A percentile compares a stretch with the other conserved stretches of the same genome.
These are phyloP conservation scores for Pangasianodon hypophthalmus DNA, from an alignment of 2,113 vertebrate species.

Conservation along the genomic window DNA sequence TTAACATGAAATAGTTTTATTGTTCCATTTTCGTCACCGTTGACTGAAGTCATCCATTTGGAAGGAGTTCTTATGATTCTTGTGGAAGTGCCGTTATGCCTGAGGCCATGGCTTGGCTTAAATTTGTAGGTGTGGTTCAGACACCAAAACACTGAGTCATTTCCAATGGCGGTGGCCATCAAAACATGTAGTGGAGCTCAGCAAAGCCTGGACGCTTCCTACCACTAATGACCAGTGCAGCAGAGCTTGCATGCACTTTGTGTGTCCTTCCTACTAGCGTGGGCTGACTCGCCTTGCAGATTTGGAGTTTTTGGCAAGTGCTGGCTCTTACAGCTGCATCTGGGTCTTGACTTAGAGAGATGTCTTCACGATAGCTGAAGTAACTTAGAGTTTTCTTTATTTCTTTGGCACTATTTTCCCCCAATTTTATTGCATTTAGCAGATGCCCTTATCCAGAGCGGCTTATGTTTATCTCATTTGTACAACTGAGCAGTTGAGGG, in stretches of 20 bases:
- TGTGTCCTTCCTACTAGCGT: not conserved
- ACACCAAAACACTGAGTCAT: slow-evolving; percentile 61
- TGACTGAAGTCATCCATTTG: not conserved
- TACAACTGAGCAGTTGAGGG: not conserved
- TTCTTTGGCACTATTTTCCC: not conserved
- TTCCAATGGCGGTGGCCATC: slow-evolving; percentile 53
- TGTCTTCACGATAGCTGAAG: not conserved
- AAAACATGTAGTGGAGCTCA: slow-evolving; percentile 43
- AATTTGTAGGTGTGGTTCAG: slow-evolving; percentile 61
- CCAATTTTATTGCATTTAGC: not conserved
- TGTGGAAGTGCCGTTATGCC: not conserved
- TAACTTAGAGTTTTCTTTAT: not conserved
- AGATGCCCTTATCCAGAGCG: not conserved
- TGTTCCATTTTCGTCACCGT: not conserved
- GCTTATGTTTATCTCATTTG: not conserved
- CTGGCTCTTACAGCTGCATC: not conserved
- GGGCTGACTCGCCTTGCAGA: not conserved
- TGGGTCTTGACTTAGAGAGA: not conserved
- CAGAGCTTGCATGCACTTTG: slow-evolving; percentile 28
- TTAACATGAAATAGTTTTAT: not conserved
- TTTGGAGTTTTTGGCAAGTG: slow-evolving; percentile 6
- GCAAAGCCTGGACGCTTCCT: slow-evolving; percentile 51
- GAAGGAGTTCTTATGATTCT: not conserved
- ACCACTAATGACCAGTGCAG: slow-evolving; percentile 56
- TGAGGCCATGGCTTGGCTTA: slow-evolving; percentile 25